phyloP scores from a whole-genome alignment of 2,113 vertebrate species.

The Pelmatolapia mariae region DNA sequence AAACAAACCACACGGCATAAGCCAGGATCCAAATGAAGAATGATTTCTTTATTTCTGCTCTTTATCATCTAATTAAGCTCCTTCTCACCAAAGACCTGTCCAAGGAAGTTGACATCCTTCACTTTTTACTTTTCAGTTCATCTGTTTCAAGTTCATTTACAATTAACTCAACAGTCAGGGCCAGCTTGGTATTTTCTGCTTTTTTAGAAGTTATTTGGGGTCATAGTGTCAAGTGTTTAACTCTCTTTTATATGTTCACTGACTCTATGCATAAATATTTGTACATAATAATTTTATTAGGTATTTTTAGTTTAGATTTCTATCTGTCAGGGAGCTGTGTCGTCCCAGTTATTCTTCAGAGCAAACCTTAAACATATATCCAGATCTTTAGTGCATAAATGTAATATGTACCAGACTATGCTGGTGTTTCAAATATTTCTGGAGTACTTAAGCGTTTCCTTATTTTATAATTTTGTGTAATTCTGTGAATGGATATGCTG shows the following conservation, averaged over 20 bases:
- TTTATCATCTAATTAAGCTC: conserved; percentile 40
- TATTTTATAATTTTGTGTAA: neutral
- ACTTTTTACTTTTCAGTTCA: neutral
- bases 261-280: neutral
- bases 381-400: neutral
- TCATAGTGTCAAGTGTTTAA: neutral
- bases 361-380: neutral
- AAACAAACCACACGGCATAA: conserved; percentile 36
- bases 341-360: neutral
- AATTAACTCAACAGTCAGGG: neutral
- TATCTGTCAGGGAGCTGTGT: neutral
- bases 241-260: neutral
- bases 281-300: neutral
- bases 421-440: neutral
- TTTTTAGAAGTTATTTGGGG: fast-evolving
- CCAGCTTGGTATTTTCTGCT: neutral
- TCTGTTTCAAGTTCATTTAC: neutral
- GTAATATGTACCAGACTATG: neutral
- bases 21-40: conserved; percentile 29
- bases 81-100: neutral
- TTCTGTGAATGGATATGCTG: neutral
- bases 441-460: neutral
- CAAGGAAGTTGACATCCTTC: neutral
- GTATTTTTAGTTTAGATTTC: neutral
- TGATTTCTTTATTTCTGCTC: conserved; percentile 46